These are phyloP conservation scores for Lissonota sp. DNA, from an alignment of 2,888 invertebrate genomes.

Conservation along the genomic window DNA sequence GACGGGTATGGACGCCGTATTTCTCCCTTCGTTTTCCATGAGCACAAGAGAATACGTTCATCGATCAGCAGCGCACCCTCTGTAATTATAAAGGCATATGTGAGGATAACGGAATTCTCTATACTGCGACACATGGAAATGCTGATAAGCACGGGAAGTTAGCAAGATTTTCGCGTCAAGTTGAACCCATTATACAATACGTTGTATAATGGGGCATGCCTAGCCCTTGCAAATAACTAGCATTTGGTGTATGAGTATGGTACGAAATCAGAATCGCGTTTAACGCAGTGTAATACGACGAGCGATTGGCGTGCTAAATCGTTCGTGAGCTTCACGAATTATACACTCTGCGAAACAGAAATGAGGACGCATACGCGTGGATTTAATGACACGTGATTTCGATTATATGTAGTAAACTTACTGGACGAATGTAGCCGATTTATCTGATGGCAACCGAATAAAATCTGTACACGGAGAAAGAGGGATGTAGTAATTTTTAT, in stretches of 20 bases:
- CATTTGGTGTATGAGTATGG: neutral
- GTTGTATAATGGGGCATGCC: slow-evolving; percentile 22
- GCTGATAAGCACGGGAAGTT: slow-evolving; percentile 43
- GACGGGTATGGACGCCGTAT: slow-evolving; percentile 50
- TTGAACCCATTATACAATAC: slow-evolving; percentile 21
- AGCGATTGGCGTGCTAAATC: slow-evolving; percentile 46
- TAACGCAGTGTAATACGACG: slow-evolving; percentile 22
- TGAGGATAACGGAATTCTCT: slow-evolving; percentile 19
- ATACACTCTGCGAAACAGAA: slow-evolving; percentile 20
- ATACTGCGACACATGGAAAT: slow-evolving; percentile 22
- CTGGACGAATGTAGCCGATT: neutral
- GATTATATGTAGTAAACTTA: no score
- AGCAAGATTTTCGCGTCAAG: slow-evolving; percentile 43
- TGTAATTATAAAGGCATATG: neutral
- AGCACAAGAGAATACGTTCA: slow-evolving; percentile 21
- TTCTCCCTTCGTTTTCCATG: slow-evolving; percentile 1
- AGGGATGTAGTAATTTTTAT: no score
- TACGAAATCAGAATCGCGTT: slow-evolving; percentile 24
- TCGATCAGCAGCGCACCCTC: slow-evolving; percentile 11
- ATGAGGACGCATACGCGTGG: slow-evolving; percentile 1
- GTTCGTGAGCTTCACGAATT: slow-evolving; percentile 27
- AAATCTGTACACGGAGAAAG: no score
- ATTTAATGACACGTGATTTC: slow-evolving; percentile 44
- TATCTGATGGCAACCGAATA: neutral
- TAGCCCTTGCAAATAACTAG: slow-evolving; percentile 21